These are phyloP conservation scores for Lypha dubia DNA, from an alignment of 2,888 invertebrate genomes.

Conservation along the genomic window DNA sequence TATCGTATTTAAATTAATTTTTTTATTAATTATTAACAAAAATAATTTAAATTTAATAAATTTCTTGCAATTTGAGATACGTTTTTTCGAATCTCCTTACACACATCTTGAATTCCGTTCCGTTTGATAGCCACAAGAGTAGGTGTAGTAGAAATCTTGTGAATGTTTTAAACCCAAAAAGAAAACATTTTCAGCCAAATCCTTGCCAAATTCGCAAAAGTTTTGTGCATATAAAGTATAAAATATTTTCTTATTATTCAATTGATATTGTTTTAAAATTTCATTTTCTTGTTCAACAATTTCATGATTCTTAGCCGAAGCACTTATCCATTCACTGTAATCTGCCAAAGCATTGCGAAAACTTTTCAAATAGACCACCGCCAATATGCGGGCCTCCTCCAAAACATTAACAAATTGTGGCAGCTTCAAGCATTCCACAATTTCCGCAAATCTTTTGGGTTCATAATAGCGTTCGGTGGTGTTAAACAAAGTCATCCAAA, in stretches of 20 bases:
- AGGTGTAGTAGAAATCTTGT: conserved; percentile 77
- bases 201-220: conserved; percentile 81
- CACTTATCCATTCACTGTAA: conserved; percentile 78
- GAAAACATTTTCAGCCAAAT: conserved; percentile 80
- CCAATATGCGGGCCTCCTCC: conserved; percentile 79
- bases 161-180: conserved; percentile 80
- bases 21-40: too few relatives aligned
- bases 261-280: conserved; percentile 76
- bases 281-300: conserved; percentile 80
- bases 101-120: conserved; percentile 63
- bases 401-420: conserved; percentile 79
- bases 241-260: conserved; percentile 79
- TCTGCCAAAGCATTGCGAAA: conserved; percentile 79
- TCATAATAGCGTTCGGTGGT: conserved; percentile 78
- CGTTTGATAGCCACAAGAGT: conserved; percentile 78
- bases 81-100: not conserved
- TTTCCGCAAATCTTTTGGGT: conserved; percentile 76
- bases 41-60: not conserved
- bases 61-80: not conserved
- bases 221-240: conserved; percentile 81
- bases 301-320: conserved; percentile 70
- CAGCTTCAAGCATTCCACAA: conserved; percentile 79
- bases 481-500: conserved; percentile 81
- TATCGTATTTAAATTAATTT: too few relatives aligned
- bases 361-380: conserved; percentile 80